Percentiles rank a stretch among this genome's conserved stretches.
These are phyloP conservation scores for Patagioenas fasciata DNA, from an alignment of 2,113 vertebrate genomes.

Conservation along the genomic window DNA sequence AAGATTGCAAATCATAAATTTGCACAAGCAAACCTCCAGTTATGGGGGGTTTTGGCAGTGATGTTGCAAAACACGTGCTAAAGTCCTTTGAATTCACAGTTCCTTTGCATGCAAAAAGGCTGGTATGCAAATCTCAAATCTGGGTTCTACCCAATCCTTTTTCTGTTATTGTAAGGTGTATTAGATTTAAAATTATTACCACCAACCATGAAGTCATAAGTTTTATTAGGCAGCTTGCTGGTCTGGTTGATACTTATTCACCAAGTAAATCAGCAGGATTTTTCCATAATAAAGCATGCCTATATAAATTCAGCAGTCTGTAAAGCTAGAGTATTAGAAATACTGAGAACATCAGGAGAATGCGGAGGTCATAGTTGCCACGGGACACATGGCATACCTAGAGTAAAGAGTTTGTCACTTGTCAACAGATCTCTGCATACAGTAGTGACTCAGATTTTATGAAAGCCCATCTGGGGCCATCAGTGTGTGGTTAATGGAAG, in stretches of 20 bases:
- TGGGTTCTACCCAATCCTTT: not conserved
- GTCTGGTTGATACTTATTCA: not conserved
- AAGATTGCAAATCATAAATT: not conserved
- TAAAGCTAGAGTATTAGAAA: not conserved
- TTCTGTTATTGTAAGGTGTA: not conserved
- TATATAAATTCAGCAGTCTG: not conserved
- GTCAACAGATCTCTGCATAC: not conserved
- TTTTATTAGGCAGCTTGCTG: not conserved
- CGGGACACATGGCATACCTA: not conserved
- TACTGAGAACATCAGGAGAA: not conserved
- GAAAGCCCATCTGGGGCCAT: conserved; percentile 24
- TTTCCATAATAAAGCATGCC: not conserved
- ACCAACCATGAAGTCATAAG: not conserved
- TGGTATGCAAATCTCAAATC: not conserved
- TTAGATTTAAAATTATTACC: not conserved
- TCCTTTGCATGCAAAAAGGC: not conserved
- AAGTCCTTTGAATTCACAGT: not conserved
- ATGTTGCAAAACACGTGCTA: not conserved
- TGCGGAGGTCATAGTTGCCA: not conserved
- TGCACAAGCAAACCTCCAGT: not conserved
- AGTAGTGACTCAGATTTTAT: not conserved
- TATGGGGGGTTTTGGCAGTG: not conserved
- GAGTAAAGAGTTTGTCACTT: not conserved
- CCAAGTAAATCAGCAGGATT: not conserved
- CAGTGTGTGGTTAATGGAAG: conserved; percentile 35